Base-by-base conservation (phyloP, 1,140 invertebrate genomes). In the Rhopalosiphum padi region DNA sequence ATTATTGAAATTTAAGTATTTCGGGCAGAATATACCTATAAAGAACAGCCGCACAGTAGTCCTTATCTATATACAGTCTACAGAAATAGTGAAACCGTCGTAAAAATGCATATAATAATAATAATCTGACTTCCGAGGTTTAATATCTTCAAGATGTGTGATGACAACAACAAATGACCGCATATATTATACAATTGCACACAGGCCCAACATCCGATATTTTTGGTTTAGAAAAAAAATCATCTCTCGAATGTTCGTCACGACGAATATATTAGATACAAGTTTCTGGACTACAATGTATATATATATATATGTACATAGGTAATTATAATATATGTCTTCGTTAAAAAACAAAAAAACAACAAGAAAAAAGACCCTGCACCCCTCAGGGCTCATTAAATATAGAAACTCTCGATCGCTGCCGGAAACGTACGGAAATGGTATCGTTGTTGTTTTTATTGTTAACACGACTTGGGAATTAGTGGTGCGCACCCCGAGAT, bases 131-230 rank as follows among this genome's bases (percentile, higher is more conserved):
- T 68, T n/a, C 53, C 55, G 1, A 43, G 55, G 55, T 90, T 90
- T 90, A 90, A 90, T 90, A 90, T 68, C 55, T 90, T 90, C 89
- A 90, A 90, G 89, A 90, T 90, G 89, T 46, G 41, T 46, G 89
- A 60, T 51, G 22, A 90, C 53, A 43, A 68, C 88, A 46, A 53
- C n/a, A 37, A 8, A 89, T 37, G n/a, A n/a, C 85, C 85, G 11
- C 25, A 51, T 88, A 51, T 51, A 18, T 51, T 18, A 25, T 55
- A 53, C 18, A 88, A 30, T 5, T 5, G n/a, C 15, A 77, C 6
- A 77, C n/a, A n/a, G 60, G 30, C 60, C 60, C 60, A 60, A n/a
- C 41, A 21, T 30, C 43, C 86, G 5, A 87, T 48, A 87, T 87
- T 87, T 87, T 51, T 46, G 43, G 86, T n/a, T 48, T 43, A 37